Conservation (phyloP, 2,888 invertebrate species). For the Oligia fasciuncula region DNA sequence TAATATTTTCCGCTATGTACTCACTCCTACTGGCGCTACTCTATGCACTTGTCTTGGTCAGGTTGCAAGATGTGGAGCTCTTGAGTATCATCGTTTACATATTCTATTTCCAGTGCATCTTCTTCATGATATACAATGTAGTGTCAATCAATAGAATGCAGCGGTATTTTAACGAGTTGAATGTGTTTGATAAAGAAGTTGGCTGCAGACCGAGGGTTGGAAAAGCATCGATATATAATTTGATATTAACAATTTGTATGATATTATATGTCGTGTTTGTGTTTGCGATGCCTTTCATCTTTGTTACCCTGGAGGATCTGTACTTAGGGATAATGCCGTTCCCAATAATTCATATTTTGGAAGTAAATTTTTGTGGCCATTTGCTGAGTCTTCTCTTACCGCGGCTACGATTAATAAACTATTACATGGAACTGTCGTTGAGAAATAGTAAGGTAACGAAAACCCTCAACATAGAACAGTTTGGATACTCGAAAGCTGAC, state of each 20-base stretch:
- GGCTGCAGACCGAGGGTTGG: slow-evolving; percentile 72
- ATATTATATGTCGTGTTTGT: slow-evolving; percentile 53
- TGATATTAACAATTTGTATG: slow-evolving; percentile 62
- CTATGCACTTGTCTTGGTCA: slow-evolving; percentile 10
- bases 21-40: slow-evolving; percentile 43
- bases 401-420: slow-evolving; percentile 75
- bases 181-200: slow-evolving; percentile 73
- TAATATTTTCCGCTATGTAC: slow-evolving; percentile 63
- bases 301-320: slow-evolving; percentile 25
- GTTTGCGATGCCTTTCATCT: slow-evolving; percentile 43
- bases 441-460: slow-evolving; percentile 58
- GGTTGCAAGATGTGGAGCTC: slow-evolving; percentile 23
- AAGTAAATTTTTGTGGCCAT: slow-evolving; percentile 77
- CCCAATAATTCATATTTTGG: slow-evolving; percentile 67
- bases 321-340: slow-evolving; percentile 59
- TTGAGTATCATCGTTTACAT: slow-evolving; percentile 39
- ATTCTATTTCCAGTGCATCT: slow-evolving; percentile 57
- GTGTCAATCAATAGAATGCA: slow-evolving; percentile 69
- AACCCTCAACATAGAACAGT: slow-evolving; percentile 64
- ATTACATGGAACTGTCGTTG: slow-evolving; percentile 73
- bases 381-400: slow-evolving; percentile 75
- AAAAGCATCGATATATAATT: slow-evolving; percentile 67
- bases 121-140: slow-evolving; percentile 66
- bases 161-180: slow-evolving; percentile 71
- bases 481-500: slow-evolving; percentile 59